These are phyloP conservation scores for Peromyscus attwateri DNA, from an alignment of 2,797 vertebrate species.

Conservation along the genomic window DNA sequence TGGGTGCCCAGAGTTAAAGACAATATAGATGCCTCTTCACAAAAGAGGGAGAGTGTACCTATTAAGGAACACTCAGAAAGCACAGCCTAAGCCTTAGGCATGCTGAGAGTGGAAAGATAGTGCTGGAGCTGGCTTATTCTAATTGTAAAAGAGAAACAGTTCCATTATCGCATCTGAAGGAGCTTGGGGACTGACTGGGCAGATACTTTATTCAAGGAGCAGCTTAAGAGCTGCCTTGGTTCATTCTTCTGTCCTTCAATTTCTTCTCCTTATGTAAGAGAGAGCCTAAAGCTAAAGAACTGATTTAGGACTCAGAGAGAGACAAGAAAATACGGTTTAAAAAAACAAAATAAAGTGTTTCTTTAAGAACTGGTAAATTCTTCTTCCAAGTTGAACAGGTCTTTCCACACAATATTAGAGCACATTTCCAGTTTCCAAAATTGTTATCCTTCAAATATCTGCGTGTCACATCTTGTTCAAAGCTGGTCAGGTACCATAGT, in stretches of 20 bases:
- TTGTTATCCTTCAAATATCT: not conserved
- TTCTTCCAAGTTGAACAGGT: not conserved
- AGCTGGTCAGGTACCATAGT: not conserved
- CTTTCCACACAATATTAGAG: not conserved
- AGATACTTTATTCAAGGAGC: not conserved
- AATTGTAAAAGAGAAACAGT: not conserved
- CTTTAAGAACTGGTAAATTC: not conserved
- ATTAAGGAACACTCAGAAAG: slow-evolving; percentile 7
- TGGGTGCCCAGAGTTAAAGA: not conserved
- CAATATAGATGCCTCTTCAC: slow-evolving; percentile 14
- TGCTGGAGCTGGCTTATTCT: not conserved
- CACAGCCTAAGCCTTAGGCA: not conserved
- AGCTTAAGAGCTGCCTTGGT: not conserved
- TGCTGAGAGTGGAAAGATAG: not conserved
- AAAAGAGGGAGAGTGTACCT: not conserved
- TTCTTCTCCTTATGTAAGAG: not conserved
- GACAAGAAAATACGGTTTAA: not conserved
- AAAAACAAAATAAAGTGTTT: not conserved
- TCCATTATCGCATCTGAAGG: not conserved
- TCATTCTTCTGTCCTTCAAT: not conserved
- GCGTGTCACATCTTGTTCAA: not conserved
- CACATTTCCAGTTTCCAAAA: slow-evolving; percentile 1
- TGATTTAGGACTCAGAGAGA: not conserved
- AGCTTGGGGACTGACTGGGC: not conserved
- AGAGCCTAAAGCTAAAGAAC: slow-evolving; percentile 16